phyloP scores from a whole-genome alignment of 2,888 invertebrate genomes.

The Drosophila seclusa region DNA sequence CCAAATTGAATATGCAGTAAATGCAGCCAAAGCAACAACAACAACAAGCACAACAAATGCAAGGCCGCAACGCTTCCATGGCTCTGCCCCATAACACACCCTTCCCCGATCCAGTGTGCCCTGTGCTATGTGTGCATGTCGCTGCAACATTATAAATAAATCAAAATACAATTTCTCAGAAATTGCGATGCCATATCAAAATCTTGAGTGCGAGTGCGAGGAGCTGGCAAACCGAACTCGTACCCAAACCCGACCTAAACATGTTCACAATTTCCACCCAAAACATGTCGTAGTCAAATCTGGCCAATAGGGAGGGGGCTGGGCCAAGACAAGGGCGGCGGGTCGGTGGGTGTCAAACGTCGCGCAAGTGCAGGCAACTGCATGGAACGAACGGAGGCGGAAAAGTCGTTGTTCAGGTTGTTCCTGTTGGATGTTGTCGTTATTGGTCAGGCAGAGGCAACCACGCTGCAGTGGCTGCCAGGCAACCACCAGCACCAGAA shows the following conservation, averaged over 20 bases:
- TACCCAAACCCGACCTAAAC: constrained; percentile 40
- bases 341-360: constrained; percentile 11
- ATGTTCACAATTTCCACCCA: constrained; percentile 75
- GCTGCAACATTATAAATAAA: constrained; percentile 83
- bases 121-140: constrained; percentile 76
- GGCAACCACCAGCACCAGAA: constrained; percentile 10
- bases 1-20: constrained; percentile 52
- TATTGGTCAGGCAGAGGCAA: constrained; percentile 59
- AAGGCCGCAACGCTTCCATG: constrained; percentile 41
- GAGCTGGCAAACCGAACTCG: constrained; percentile 2
- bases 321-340: constrained; percentile 20
- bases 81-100: constrained; percentile 5
- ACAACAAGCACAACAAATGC: constrained; percentile 16
- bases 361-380: constrained; percentile 27
- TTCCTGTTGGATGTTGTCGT: constrained; percentile 60
- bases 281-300: constrained; percentile 72
- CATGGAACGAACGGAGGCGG: constrained; percentile 67
- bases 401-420: constrained; percentile 78
- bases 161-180: constrained; percentile 83
- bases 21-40: constrained; percentile 30
- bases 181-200: constrained; percentile 83
- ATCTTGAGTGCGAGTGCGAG: constrained; percentile 62
- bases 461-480: constrained; percentile 10
- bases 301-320: constrained; percentile 28
- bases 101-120: background rate